A percentile compares a stretch with the other conserved stretches of the same genome.
These are phyloP conservation scores for Poicephalus meyeri DNA, from an alignment of 2,113 vertebrate genomes.

Conservation along the genomic window DNA sequence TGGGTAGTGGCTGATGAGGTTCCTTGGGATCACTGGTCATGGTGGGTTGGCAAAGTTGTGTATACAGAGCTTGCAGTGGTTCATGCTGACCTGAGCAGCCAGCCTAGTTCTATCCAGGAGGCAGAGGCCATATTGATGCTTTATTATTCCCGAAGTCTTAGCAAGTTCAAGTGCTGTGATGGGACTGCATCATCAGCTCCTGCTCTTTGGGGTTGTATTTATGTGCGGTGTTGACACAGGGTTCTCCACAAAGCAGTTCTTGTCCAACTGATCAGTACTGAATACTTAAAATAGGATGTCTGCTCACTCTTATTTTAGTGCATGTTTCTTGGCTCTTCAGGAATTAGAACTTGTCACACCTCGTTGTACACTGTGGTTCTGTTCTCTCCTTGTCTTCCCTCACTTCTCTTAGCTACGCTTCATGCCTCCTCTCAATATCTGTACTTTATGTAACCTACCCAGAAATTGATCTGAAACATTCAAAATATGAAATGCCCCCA, in stretches of 20 bases:
- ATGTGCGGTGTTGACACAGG: not conserved
- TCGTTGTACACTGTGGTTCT: not conserved
- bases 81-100: not conserved
- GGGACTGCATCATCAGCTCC: not conserved
- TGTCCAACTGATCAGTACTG: not conserved
- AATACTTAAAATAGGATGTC: conserved; percentile 20
- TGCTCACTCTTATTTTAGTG: conserved; percentile 52
- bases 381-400: conserved; percentile 36
- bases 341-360: conserved; percentile 50
- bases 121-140: not conserved
- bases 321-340: conserved; percentile 15
- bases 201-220: not conserved
- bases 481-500: conserved; percentile 19
- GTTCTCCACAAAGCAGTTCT: not conserved
- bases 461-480: conserved; percentile 34
- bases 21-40: not conserved
- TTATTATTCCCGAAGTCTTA: not conserved
- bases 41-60: not conserved
- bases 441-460: conserved; percentile 30
- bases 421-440: not conserved
- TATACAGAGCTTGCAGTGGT: not conserved
- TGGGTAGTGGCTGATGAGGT: not conserved
- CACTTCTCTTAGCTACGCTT: not conserved
- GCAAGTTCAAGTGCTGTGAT: not conserved
- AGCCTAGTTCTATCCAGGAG: not conserved